Percentiles rank a stretch among this genome's conserved stretches.
Evolutionary conservation across 92 coral and sea anemone genomes (phyloP).

Genomic region (Bergia sp.): DNA sequence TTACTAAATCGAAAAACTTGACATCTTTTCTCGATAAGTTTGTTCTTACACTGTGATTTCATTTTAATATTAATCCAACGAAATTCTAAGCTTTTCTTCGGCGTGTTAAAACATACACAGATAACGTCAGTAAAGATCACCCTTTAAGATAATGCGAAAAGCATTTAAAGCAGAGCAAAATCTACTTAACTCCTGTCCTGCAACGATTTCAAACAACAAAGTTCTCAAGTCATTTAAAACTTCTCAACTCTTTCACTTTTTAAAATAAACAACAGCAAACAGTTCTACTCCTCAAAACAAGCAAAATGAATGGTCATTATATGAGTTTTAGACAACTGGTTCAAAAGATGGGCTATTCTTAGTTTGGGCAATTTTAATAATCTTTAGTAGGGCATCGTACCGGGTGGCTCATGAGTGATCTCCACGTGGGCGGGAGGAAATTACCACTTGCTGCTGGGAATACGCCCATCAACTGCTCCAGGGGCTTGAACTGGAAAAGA

Average conservation of each 20-base stretch:
- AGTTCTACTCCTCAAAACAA: background rate
- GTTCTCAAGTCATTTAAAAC: too few relatives aligned
- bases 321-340: background rate
- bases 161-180: background rate
- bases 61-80: too few relatives aligned
- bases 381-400: conserved; percentile 51
- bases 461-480: conserved; percentile 98
- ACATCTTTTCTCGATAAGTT: background rate
- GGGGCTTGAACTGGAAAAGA: conserved; percentile 86
- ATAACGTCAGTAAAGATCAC: background rate
- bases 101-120: too few relatives aligned
- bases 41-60: background rate
- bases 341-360: background rate
- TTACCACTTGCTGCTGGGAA: conserved; percentile 99
- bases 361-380: background rate
- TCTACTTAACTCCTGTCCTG: background rate
- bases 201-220: background rate
- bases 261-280: background rate
- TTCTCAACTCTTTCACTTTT: background rate
- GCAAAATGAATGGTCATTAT: background rate
- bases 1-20: too few relatives aligned
- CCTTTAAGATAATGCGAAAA: background rate
- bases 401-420: conserved; percentile 88
- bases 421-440: conserved; percentile 96
- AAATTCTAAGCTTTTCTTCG: too few relatives aligned